Evolutionary conservation across 2,797 vertebrate species (phyloP).

Genomic region (Dicrostonyx torquatus): DNA sequence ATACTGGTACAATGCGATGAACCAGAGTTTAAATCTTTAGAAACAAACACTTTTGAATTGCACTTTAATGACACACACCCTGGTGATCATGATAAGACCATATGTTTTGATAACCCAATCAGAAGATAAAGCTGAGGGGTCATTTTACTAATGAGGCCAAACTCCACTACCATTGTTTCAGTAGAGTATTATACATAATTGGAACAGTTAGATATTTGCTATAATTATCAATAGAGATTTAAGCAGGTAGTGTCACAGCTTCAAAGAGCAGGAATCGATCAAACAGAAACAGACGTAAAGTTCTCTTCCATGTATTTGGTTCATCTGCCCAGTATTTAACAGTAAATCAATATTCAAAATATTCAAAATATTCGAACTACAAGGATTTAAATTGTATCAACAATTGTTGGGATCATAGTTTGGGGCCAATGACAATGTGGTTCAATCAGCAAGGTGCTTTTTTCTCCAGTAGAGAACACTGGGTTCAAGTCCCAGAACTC

Average conservation of each 20-base stretch:
- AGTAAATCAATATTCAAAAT: constrained; percentile 5
- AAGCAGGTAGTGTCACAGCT: constrained; percentile 2
- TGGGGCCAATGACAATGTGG: not conserved
- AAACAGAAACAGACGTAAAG: not conserved
- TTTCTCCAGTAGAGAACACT: not conserved
- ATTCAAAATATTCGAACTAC: not conserved
- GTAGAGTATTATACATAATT: not conserved
- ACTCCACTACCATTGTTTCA: constrained; percentile 5
- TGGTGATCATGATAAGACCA: constrained; percentile 59
- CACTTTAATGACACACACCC: not conserved
- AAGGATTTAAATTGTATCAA: not conserved
- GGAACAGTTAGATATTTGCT: constrained; percentile 51
- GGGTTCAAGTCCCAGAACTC: not conserved
- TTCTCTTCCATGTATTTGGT: not conserved
- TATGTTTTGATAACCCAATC: constrained; percentile 46
- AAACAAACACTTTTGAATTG: constrained; percentile 45
- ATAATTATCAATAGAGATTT: constrained; percentile 12
- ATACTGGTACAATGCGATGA: constrained; percentile 68
- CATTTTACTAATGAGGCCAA: constrained; percentile 49
- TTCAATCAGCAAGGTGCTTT: not conserved
- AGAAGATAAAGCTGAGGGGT: constrained; percentile 8
- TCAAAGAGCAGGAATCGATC: not conserved
- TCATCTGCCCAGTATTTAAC: not conserved
- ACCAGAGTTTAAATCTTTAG: constrained; percentile 69
- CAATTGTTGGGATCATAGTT: not conserved